These are phyloP conservation scores for Drosophila ficusphila DNA, from an alignment of 1,140 invertebrate species.

Conservation along the genomic window DNA sequence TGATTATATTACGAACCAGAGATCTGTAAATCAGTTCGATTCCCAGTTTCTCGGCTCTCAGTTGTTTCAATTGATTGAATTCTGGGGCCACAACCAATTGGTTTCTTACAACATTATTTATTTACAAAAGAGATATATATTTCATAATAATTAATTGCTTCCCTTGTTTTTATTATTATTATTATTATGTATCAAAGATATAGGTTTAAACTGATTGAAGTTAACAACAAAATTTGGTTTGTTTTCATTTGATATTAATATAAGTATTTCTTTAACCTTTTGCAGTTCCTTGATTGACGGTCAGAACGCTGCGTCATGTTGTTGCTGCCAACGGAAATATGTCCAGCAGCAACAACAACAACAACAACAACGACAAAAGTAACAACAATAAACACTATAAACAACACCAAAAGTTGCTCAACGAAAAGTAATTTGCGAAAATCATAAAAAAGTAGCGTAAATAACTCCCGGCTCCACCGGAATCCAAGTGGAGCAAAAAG, in stretches of 20 bases:
- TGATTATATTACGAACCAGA: neutral
- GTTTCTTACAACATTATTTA: too few relatives aligned
- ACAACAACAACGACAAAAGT: conserved; percentile 15
- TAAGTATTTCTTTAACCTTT: neutral
- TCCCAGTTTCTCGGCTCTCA: neutral
- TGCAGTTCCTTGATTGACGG: conserved; percentile 36
- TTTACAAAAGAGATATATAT: neutral
- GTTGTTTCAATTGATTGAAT: neutral
- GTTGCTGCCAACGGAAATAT: conserved; percentile 55
- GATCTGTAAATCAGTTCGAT: neutral
- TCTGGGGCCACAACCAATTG: neutral
- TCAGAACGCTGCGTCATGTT: conserved; percentile 60
- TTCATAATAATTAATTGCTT: neutral
- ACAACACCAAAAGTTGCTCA: conserved; percentile 41
- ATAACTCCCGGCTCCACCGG: conserved; percentile 31
- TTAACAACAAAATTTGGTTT: neutral
- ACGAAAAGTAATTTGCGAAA: conserved; percentile 48
- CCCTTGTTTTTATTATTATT: too few relatives aligned
- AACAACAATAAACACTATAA: conserved; percentile 10
- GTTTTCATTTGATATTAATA: neutral
- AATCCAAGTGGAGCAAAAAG: conserved; percentile 44
- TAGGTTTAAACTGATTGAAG: neutral
- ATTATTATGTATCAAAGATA: too few relatives aligned
- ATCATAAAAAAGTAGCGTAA: conserved; percentile 38
- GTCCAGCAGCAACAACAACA: conserved; percentile 43